These are phyloP conservation scores for Thaleichthys pacificus DNA, from an alignment of 2,797 vertebrate species.

Conservation along the genomic window DNA sequence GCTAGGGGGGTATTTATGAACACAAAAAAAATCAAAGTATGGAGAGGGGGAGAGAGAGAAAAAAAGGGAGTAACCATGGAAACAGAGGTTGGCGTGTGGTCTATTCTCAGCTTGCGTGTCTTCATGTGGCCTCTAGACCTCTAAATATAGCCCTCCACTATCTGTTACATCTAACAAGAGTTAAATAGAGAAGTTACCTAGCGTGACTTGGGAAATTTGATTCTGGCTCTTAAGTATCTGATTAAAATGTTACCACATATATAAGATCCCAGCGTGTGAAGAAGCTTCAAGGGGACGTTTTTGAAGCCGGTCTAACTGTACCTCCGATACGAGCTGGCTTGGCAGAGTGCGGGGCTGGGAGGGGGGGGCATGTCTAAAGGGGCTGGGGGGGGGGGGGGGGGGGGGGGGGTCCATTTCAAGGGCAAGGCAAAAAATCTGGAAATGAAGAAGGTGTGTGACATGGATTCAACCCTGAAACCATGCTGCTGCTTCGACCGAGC, in stretches of 20 bases:
- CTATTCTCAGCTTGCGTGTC: constrained; percentile 57
- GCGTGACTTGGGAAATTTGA: constrained; percentile 59
- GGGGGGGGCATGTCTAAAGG: background rate
- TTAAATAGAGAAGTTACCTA: constrained; percentile 64
- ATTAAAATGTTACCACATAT: constrained; percentile 50
- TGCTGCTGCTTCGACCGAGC: background rate
- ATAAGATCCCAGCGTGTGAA: constrained; percentile 18
- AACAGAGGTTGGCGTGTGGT: constrained; percentile 69
- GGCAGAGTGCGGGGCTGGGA: no score
- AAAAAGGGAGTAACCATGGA: constrained; percentile 70
- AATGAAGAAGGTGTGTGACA: background rate
- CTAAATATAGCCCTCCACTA: constrained; percentile 69
- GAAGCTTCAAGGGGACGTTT: constrained; percentile 5
- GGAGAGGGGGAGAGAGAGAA: constrained; percentile 13
- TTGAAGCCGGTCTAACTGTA: background rate
- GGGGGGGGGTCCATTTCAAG: background rate
- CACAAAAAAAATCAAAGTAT: constrained; percentile 30
- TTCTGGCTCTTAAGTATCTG: constrained; percentile 49
- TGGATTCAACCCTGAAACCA: background rate
- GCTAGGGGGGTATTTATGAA: constrained; percentile 40
- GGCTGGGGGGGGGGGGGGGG: background rate
- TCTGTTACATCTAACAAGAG: constrained; percentile 69
- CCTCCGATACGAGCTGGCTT: background rate
- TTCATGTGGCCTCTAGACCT: constrained; percentile 36
- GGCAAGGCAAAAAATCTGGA: background rate